Percentiles rank a stretch among this genome's conserved stretches.
These are phyloP conservation scores for Drosophila kanapiae DNA, from an alignment of 1,140 invertebrate species.

Conservation along the genomic window DNA sequence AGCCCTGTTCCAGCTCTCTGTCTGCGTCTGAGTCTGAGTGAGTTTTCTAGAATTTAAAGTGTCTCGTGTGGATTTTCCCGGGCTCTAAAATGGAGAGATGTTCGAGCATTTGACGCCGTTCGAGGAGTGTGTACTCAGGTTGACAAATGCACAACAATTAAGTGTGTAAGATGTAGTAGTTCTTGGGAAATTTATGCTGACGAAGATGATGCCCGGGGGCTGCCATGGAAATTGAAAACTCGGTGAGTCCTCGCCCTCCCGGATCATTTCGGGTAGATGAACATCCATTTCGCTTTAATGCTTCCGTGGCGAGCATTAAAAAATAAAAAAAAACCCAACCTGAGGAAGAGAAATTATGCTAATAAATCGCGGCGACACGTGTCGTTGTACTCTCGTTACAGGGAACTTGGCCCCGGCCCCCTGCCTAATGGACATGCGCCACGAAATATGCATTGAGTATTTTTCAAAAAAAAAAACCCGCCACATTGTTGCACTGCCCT, in stretches of 20 bases:
- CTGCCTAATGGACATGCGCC: constrained; percentile 73
- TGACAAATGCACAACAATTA: constrained; percentile 80
- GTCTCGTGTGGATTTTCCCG: constrained; percentile 19
- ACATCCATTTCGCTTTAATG: constrained; percentile 81
- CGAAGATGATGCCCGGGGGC: constrained; percentile 34
- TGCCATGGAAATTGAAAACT: constrained; percentile 73
- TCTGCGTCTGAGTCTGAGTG: constrained; percentile 18
- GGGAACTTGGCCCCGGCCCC: constrained; percentile 3
- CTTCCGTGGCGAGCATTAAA: constrained; percentile 63
- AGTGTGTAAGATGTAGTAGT: constrained; percentile 49
- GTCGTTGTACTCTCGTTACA: constrained; percentile 64
- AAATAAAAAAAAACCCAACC: constrained; percentile 19
- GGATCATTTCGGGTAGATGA: constrained; percentile 43
- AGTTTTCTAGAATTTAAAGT: constrained; percentile 62
- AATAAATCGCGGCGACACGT: constrained; percentile 81
- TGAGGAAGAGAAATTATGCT: constrained; percentile 81
- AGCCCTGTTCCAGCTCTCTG: constrained; percentile 3
- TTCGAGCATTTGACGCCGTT: constrained; percentile 41
- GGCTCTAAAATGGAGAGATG: constrained; percentile 1
- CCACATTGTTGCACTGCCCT: constrained; percentile 34
- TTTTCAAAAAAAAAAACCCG: constrained; percentile 23
- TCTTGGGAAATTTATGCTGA: constrained; percentile 37
- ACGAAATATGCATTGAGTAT: constrained; percentile 79
- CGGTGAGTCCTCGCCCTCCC: constrained; percentile 8
- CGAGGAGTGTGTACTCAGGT: constrained; percentile 44